A percentile compares a stretch with the other conserved stretches of the same genome.
These are phyloP conservation scores for Lepidotrigona ventralis DNA, from an alignment of 1,140 invertebrate species.

Conservation along the genomic window DNA sequence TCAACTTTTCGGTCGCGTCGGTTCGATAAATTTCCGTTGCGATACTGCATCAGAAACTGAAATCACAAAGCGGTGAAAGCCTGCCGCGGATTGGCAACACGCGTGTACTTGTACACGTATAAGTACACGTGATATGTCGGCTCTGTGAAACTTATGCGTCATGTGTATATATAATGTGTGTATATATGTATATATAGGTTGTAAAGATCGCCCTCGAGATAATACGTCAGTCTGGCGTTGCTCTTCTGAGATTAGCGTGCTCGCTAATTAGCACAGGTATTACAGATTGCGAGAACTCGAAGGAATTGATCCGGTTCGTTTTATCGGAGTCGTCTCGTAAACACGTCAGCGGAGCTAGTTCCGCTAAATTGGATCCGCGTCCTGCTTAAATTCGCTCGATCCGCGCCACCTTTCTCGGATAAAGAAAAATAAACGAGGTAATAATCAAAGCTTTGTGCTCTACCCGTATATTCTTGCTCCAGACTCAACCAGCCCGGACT, in stretches of 20 bases:
- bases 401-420: not conserved
- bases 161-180: not conserved
- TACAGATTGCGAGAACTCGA: slow-evolving; percentile 35
- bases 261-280: slow-evolving; percentile 57
- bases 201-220: slow-evolving; percentile 37
- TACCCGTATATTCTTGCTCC: slow-evolving; percentile 15
- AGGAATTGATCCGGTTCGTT: slow-evolving; percentile 48
- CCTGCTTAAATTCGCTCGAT: slow-evolving; percentile 4
- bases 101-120: not conserved
- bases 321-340: slow-evolving; percentile 22
- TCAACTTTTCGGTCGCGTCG: not conserved
- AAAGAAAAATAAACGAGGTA: slow-evolving; percentile 25
- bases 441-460: slow-evolving; percentile 9
- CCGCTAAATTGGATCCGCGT: slow-evolving; percentile 25
- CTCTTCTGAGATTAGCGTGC: slow-evolving; percentile 53
- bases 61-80: slow-evolving; percentile 30
- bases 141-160: slow-evolving; percentile 5
- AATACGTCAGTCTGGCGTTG: slow-evolving; percentile 49
- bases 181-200: not conserved
- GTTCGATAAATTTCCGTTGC: slow-evolving; percentile 33
- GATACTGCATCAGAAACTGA: slow-evolving; percentile 12
- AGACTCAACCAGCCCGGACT: not conserved
- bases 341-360: slow-evolving; percentile 28
- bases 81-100: not conserved
- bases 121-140: not conserved